Base-by-base conservation (phyloP, 2,113 vertebrate species). In the Circaetus gallicus region DNA sequence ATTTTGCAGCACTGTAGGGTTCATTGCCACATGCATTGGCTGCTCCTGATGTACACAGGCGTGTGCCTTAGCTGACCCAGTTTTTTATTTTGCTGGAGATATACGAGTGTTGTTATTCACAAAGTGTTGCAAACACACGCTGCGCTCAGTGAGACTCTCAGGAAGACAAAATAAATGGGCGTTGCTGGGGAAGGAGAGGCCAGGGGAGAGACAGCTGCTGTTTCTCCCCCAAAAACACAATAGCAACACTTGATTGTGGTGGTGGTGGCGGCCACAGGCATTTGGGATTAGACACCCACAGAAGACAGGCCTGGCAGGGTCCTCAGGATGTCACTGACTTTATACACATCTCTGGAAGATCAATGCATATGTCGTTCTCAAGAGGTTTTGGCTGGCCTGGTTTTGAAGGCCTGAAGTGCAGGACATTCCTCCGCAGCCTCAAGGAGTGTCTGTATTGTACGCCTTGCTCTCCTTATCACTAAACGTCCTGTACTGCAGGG, bases 41-140 rank as follows among this genome's bases (percentile, higher is more conserved):
- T 93, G 87, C 34, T 92, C 83, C 77, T 93, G 25, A 17, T 86
- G 70, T 81, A 79, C 77, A 85, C 58, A 89, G 56, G 56, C 20
- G 3, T 66, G 66, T 85, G 79, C 73, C 92, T 90, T 89, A 91
- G 79, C 76, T 94, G 95, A 90, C 86, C 74, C 91, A 97, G 58
- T 85, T 96, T 89, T 87, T 87, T 78, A 76, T 92, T 96, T 94
- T 92, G 70, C 79, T 74, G 82, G 69, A 88, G 71, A 81, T 87
- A 53, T 63, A 74, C 38, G 52, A 89, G 32, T 90, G 84, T 94
- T 97, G 94, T 96, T 93, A 89, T 97, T 95, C 94, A 90, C 90
- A 77, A 82, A 87, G 77, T 82, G 77, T 91, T 92, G 79, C 80
- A 82, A 92, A 92, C 90, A 94, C 89, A 92, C 13, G 77, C 92